Evolutionary conservation across 2,113 vertebrate genomes (phyloP), one percentile per base, ranked within the genome.

Genomic region (Phaethornis superciliosus): DNA sequence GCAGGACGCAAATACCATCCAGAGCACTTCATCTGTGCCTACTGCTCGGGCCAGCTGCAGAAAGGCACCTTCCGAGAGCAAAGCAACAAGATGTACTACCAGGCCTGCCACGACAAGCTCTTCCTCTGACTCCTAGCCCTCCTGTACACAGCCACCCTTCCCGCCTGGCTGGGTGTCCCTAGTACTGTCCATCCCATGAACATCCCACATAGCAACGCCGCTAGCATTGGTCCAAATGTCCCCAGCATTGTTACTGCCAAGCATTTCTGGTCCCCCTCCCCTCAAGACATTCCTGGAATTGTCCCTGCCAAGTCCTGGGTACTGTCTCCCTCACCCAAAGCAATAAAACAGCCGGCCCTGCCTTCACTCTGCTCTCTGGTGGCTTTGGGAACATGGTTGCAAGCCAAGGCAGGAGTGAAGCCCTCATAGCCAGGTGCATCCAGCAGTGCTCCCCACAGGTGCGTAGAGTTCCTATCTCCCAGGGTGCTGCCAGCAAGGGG

Each of bases 21-120:
- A 0, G 99, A 99, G 97, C 99, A 99, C 96, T 99, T 99, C 16
- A 88, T 98, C 75, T 99, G 99, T 1, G 86, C 98, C 69, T 99
- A 99, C 96, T 99, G 99, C 92, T 98, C 98, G 92, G 91, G 96
- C 7, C 98, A 98, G 97, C 97, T 99, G 96, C 98, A 97, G 16
- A 98, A 99, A 70, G 99, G 99, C 37, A 92, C 98, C 89, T 98
- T 99, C 95, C 97, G 91, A 7, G 98, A 99, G 94, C 76, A 89
- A 2, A 96, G 79, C 0, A 92, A 97, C 64, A 99, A 99, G 94
- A 98, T 98, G 15, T 99, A 99, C 85, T 99, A 99, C 89, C 78
- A 94, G 2, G 1, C 56, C 16, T 99, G 99, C 96, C 96, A 98
- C 9, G 24, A 89, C 32, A 99, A 98, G 96, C 98, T 99, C 83